Evolutionary conservation across 1,140 invertebrate genomes (phyloP).

Genomic region (Drosophila willistoni): DNA sequence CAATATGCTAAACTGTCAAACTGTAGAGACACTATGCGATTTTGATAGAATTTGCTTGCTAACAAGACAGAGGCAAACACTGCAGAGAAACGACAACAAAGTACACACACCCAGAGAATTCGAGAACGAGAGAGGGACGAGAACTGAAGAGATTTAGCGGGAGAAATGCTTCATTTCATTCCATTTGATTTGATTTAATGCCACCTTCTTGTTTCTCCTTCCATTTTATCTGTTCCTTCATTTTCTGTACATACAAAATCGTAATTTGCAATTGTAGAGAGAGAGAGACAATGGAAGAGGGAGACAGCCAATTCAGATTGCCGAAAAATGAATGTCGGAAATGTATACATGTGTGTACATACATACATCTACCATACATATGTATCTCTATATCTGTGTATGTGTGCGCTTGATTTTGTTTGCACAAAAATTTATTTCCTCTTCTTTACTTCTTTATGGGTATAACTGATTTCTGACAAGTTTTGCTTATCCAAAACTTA

Average conservation of each 20-base stretch:
- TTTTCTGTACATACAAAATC: constrained; percentile 36
- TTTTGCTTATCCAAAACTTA: not conserved
- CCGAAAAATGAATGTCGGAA: constrained; percentile 29
- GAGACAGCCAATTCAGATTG: constrained; percentile 35
- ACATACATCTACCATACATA: constrained; percentile 7
- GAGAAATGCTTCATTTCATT: constrained; percentile 43
- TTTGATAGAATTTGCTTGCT: constrained; percentile 3
- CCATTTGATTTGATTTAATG: constrained; percentile 63
- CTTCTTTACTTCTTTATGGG: not conserved
- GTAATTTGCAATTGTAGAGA: constrained; percentile 45
- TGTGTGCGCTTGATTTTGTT: constrained; percentile 61
- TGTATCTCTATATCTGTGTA: constrained; percentile 10
- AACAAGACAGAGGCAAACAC: not conserved
- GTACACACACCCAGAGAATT: not conserved
- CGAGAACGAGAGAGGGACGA: not conserved
- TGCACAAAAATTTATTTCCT: constrained; percentile 56
- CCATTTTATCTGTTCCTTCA: constrained; percentile 37
- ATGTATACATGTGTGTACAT: not conserved
- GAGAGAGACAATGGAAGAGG: not conserved
- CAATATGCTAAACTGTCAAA: constrained; percentile 54
- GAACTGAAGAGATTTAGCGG: constrained; percentile 16
- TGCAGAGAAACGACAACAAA: constrained; percentile 13
- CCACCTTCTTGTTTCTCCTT: not conserved
- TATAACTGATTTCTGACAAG: not conserved
- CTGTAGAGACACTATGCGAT: not conserved